phyloP scores from a whole-genome alignment of 2,113 vertebrate species.

The Aleadryas rufinucha region DNA sequence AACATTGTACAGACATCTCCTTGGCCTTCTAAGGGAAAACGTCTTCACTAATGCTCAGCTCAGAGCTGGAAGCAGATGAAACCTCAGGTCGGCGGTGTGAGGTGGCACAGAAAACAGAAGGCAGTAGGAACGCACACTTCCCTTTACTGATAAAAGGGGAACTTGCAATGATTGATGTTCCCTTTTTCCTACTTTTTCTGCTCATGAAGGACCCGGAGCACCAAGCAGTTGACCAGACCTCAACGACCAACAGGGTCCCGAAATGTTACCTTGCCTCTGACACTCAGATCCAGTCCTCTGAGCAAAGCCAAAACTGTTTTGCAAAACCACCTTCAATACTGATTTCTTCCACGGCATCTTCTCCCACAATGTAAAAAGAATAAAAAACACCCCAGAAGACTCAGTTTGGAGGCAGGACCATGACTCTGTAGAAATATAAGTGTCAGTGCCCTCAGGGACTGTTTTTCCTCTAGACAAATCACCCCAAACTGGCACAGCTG shows the following conservation, averaged over 20 bases:
- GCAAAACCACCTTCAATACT: neutral
- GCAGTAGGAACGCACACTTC: neutral
- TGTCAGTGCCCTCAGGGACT: neutral
- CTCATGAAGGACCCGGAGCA: neutral
- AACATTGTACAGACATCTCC: neutral
- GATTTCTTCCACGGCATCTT: neutral
- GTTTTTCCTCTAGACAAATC: neutral
- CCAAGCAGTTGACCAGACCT: neutral
- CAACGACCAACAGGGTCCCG: neutral
- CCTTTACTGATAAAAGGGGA: neutral
- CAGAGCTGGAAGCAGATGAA: neutral
- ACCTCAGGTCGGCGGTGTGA: neutral
- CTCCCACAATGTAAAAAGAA: neutral
- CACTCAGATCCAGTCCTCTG: fast-evolving
- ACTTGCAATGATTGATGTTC: neutral
- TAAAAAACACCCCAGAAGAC: neutral
- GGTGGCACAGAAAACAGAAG: neutral
- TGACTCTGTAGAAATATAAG: neutral
- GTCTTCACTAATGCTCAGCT: neutral
- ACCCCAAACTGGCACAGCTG: neutral
- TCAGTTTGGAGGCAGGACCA: neutral
- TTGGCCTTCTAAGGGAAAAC: neutral
- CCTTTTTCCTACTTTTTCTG: neutral
- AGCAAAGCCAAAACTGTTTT: neutral
- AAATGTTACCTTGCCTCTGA: neutral